Conservation (phyloP, 2,888 invertebrate species). For the Morpho helenor region DNA sequence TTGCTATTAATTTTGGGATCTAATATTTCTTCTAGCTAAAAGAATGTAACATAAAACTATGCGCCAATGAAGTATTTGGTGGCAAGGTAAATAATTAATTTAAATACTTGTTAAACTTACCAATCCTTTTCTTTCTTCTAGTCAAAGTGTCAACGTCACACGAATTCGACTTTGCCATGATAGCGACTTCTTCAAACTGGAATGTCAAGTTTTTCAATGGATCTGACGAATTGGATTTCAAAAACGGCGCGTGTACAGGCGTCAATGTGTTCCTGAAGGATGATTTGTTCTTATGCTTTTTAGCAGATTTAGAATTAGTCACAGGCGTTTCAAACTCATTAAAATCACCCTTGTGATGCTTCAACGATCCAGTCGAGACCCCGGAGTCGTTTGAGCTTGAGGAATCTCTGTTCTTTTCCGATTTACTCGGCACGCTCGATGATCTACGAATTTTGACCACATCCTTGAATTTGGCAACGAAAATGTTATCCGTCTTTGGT, state of each 20-base stretch:
- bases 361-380: conserved; percentile 82
- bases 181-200: conserved; percentile 81
- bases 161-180: conserved; percentile 80
- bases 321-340: conserved; percentile 79
- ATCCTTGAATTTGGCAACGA: conserved; percentile 69
- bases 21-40: too few relatives aligned
- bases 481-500: conserved; percentile 59
- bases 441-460: conserved; percentile 83
- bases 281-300: conserved; percentile 66
- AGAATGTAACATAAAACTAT: too few relatives aligned
- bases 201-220: conserved; percentile 81
- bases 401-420: conserved; percentile 83
- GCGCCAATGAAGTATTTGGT: too few relatives aligned
- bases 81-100: too few relatives aligned
- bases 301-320: conserved; percentile 68
- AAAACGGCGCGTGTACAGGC: conserved; percentile 75
- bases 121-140: conserved; percentile 65
- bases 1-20: too few relatives aligned
- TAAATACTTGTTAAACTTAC: conserved; percentile 37
- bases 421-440: conserved; percentile 84
- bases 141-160: conserved; percentile 82
- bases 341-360: conserved; percentile 81
- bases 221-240: conserved; percentile 82
- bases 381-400: conserved; percentile 91
- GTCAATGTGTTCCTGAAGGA: conserved; percentile 62